Percentiles rank a stretch among this genome's conserved stretches.
Conservation (phyloP, 2,888 invertebrate species). For the Lasioglossum calceatum region DNA sequence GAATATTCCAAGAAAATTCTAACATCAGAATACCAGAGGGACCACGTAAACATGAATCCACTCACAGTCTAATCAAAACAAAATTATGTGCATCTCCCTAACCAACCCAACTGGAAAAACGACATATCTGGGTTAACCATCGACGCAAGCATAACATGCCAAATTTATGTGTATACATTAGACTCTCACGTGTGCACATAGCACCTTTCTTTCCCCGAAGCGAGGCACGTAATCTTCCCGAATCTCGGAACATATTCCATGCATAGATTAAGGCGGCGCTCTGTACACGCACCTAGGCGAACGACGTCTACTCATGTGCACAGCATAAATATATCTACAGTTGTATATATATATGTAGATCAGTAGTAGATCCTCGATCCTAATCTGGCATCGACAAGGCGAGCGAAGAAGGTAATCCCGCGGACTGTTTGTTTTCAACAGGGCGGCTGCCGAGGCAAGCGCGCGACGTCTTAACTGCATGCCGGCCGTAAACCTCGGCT, state of each 20-base stretch:
- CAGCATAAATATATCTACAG: neutral
- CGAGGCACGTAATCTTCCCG: constrained; percentile 3
- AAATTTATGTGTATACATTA: constrained; percentile 4
- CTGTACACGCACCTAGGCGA: neutral
- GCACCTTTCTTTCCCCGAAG: neutral
- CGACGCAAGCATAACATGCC: neutral
- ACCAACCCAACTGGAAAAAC: neutral
- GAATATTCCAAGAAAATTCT: neutral
- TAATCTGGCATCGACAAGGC: constrained; percentile 65
- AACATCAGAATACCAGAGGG: neutral
- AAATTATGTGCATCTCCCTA: neutral
- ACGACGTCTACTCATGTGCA: neutral
- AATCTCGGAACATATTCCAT: constrained; percentile 13
- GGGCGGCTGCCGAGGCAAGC: constrained; percentile 30
- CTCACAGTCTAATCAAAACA: neutral
- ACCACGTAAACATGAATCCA: neutral
- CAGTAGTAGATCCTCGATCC: constrained; percentile 12
- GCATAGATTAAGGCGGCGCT: constrained; percentile 5
- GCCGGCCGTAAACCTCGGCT: constrained; percentile 76
- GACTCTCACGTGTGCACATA: neutral
- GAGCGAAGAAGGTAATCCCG: constrained; percentile 67
- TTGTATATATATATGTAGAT: neutral
- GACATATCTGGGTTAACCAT: constrained; percentile 1
- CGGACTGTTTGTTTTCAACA: constrained; percentile 69
- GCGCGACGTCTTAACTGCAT: constrained; percentile 70